Evolutionary conservation across 2,113 vertebrate genomes (phyloP).

Genomic region (Donacobius atricapilla): DNA sequence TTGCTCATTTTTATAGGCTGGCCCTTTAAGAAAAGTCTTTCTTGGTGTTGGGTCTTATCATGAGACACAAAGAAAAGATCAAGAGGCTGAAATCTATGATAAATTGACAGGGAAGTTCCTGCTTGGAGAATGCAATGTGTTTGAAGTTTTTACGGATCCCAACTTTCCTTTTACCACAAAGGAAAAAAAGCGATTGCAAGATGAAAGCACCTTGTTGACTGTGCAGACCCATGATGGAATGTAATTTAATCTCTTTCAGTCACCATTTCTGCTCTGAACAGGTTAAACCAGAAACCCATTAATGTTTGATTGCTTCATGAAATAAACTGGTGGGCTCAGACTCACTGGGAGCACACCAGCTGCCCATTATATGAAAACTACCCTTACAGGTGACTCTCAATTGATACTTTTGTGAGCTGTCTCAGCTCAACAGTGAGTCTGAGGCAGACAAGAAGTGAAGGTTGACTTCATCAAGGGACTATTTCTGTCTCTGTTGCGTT

Average conservation of each 20-base stretch:
- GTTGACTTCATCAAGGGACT: background rate
- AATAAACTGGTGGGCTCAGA: background rate
- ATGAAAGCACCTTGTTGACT: background rate
- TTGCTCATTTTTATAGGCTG: slow-evolving; percentile 13
- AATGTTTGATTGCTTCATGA: background rate
- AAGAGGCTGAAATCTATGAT: slow-evolving; percentile 32
- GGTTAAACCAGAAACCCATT: background rate
- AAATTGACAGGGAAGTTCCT: slow-evolving; percentile 31
- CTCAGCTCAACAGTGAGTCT: background rate
- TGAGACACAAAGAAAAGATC: background rate
- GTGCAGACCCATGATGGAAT: background rate
- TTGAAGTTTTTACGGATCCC: background rate
- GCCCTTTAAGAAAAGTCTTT: background rate
- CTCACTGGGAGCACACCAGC: background rate
- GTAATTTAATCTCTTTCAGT: background rate
- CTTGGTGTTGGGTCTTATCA: slow-evolving; percentile 28
- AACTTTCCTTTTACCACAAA: background rate
- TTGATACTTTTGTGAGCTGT: background rate
- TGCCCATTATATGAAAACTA: background rate
- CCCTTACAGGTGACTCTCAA: background rate
- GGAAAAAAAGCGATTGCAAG: background rate
- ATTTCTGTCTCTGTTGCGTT: background rate
- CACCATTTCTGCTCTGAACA: background rate
- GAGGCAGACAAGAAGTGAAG: background rate
- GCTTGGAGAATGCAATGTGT: background rate